A percentile compares a stretch with the other conserved stretches of the same genome.
Conservation (phyloP, 2,113 vertebrate species). For the Spermophilus dauricus region DNA sequence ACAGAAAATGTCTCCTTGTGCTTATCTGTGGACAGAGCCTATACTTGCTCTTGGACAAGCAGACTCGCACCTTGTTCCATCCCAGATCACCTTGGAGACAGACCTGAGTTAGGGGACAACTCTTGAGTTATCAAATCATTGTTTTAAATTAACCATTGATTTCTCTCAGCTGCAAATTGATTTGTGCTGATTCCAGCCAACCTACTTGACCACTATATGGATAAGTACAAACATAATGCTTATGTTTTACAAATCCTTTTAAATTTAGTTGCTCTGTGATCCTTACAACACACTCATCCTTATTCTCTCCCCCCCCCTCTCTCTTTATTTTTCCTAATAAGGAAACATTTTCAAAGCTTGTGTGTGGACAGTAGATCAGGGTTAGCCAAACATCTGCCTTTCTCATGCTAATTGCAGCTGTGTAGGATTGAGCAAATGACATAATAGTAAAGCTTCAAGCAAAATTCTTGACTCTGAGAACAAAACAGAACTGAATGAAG, state of each 20-base stretch:
- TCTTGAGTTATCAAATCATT: no score
- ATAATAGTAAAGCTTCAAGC: neutral
- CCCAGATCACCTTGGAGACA: neutral
- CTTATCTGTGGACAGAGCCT: neutral
- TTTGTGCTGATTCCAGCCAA: neutral
- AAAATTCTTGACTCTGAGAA: neutral
- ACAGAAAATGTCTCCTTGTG: neutral
- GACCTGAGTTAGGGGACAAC: neutral
- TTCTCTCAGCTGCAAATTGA: neutral
- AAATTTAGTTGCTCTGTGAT: neutral
- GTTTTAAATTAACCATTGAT: neutral
- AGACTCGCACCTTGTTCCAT: neutral
- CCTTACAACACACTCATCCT: neutral
- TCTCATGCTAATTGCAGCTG: neutral
- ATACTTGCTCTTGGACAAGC: neutral
- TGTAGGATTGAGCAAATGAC: neutral
- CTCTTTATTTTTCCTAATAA: neutral
- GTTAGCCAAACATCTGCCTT: neutral
- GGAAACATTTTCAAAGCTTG: neutral
- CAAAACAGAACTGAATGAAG: neutral
- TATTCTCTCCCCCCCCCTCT: no score
- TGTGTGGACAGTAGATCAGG: neutral
- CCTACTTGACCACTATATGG: neutral
- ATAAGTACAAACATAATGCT: neutral
- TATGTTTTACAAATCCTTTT: neutral